Evolutionary conservation across 2,113 vertebrate genomes (phyloP).

Genomic region (Pardalotus punctatus): DNA sequence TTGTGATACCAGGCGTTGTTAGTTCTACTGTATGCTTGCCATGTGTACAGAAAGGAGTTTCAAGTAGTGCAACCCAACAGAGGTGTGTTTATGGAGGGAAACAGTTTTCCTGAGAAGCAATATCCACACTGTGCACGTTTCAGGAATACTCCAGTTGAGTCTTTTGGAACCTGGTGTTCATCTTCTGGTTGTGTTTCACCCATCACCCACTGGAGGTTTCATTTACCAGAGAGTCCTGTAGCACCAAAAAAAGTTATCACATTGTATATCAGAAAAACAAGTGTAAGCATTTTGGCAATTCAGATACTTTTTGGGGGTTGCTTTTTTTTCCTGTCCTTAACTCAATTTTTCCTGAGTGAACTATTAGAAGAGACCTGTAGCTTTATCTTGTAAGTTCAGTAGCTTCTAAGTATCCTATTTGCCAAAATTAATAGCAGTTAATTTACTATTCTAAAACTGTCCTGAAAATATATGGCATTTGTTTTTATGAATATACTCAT

Average conservation of each 20-base stretch:
- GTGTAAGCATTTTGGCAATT: not conserved
- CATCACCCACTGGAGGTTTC: not conserved
- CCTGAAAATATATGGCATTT: not conserved
- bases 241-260: not conserved
- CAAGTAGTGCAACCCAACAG: accelerated
- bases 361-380: not conserved
- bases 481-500: not conserved
- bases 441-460: not conserved
- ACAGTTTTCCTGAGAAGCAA: not conserved
- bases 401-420: not conserved
- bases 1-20: not conserved
- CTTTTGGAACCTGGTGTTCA: not conserved
- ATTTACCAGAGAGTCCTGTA: not conserved
- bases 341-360: not conserved
- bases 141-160: not conserved
- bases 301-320: not conserved
- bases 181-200: not conserved
- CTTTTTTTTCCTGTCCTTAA: accelerated
- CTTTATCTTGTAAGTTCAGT: not conserved
- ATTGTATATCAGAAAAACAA: not conserved
- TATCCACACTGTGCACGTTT: not conserved
- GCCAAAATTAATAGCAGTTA: not conserved
- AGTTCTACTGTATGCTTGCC: accelerated
- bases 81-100: not conserved
- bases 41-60: not conserved